Percentiles rank a stretch among this genome's conserved stretches.
phyloP scores from a whole-genome alignment of 2,797 vertebrate species.

The Mormyrus hasselquistii region DNA sequence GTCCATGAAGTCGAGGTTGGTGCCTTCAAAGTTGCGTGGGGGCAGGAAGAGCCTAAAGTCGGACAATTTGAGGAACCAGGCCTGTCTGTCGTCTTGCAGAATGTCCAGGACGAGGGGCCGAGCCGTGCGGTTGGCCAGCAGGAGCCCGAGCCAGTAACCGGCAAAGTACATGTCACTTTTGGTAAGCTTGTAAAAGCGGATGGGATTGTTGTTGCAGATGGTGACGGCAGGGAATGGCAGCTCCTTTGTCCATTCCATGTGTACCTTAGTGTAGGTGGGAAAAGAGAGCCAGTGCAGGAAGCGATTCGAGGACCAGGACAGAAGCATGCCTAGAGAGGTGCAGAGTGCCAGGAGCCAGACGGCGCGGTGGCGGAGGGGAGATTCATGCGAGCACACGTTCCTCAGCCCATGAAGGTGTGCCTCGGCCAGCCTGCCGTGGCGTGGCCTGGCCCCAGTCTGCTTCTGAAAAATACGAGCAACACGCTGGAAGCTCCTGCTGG shows the following conservation, averaged over 20 bases:
- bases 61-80: constrained; percentile 90
- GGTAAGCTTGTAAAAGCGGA: constrained; percentile 89
- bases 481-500: constrained; percentile 48
- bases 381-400: constrained; percentile 71
- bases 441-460: constrained; percentile 45
- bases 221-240: constrained; percentile 88
- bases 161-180: constrained; percentile 95
- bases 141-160: constrained; percentile 88
- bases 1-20: constrained; percentile 94
- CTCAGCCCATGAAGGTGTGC: constrained; percentile 82
- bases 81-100: constrained; percentile 75
- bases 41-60: constrained; percentile 94
- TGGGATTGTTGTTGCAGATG: constrained; percentile 96
- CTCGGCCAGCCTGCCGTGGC: constrained; percentile 56
- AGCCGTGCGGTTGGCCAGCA: constrained; percentile 85
- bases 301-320: constrained; percentile 93
- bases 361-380: constrained; percentile 70
- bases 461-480: background rate
- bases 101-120: constrained; percentile 84
- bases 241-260: constrained; percentile 90
- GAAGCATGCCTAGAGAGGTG: constrained; percentile 79
- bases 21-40: constrained; percentile 90
- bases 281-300: constrained; percentile 90
- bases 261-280: constrained; percentile 86
- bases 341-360: constrained; percentile 89